Evolutionary conservation across 2,797 vertebrate genomes (phyloP).

Genomic region (Philypnodon macrostomus): DNA sequence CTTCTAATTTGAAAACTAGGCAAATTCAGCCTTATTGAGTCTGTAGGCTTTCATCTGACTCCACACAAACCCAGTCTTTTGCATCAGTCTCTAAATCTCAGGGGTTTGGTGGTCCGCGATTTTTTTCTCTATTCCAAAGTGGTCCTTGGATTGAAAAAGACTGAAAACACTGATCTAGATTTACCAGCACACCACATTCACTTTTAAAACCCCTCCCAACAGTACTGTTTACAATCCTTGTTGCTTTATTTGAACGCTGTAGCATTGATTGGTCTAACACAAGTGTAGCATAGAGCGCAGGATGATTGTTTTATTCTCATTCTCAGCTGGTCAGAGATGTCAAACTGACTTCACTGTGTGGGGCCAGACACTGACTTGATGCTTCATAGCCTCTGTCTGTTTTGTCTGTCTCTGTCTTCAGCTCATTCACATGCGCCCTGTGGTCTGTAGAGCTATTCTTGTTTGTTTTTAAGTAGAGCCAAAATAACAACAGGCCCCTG

Average conservation of each 20-base stretch:
- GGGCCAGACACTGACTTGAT: conserved; percentile 39
- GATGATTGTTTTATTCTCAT: conserved; percentile 63
- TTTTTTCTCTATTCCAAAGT: too few relatives aligned
- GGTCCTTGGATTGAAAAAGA: too few relatives aligned
- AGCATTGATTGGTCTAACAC: conserved; percentile 59
- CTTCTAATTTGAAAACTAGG: too few relatives aligned
- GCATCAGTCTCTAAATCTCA: too few relatives aligned
- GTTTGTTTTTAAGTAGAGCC: conserved; percentile 9
- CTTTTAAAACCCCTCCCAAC: conserved; percentile 20
- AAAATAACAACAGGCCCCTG: conserved; percentile 2
- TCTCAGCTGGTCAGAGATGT: conserved; percentile 65
- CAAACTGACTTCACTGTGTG: conserved; percentile 60
- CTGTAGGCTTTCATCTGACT: too few relatives aligned
- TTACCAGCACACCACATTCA: conserved; percentile 16
- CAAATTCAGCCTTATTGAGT: too few relatives aligned
- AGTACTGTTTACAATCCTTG: conserved; percentile 52
- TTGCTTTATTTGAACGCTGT: conserved; percentile 52
- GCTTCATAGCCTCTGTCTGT: conserved; percentile 42
- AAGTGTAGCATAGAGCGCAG: conserved; percentile 58
- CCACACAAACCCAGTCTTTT: too few relatives aligned
- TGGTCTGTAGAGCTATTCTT: neutral
- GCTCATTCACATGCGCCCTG: conserved; percentile 2
- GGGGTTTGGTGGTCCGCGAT: too few relatives aligned
- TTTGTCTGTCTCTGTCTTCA: conserved; percentile 17
- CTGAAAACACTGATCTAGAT: too few relatives aligned